Evolutionary conservation across 23 tunicate species (phyloP).

Genomic region (Ciona savignyi): DNA sequence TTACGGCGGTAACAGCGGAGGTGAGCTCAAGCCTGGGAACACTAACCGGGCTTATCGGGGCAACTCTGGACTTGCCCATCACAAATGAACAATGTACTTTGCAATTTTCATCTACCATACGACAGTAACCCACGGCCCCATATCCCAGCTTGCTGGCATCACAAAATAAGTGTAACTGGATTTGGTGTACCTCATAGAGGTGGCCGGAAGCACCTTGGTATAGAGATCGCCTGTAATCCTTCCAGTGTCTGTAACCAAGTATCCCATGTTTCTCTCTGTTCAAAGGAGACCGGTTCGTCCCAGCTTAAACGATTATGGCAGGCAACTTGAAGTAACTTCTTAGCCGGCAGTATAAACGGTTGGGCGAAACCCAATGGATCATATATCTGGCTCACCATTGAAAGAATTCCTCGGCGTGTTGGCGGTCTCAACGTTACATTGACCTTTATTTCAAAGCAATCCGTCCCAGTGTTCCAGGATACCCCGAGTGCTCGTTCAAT

Average conservation of each 20-base stretch:
- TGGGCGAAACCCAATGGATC: conserved; percentile 29
- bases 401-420: conserved; percentile 33
- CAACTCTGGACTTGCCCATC: background rate
- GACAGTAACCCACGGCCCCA: conserved; percentile 29
- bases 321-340: conserved; percentile 9
- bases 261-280: conserved; percentile 2
- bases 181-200: conserved; percentile 3
- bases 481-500: conserved; percentile 12
- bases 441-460: conserved; percentile 12
- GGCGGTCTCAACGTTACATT: conserved; percentile 9
- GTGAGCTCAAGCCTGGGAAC: conserved; percentile 1
- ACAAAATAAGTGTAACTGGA: conserved; percentile 11
- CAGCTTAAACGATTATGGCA: conserved; percentile 7
- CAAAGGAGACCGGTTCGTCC: conserved; percentile 16
- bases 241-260: conserved; percentile 11
- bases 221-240: too few species aligned
- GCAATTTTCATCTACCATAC: conserved; percentile 3
- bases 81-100: too few species aligned
- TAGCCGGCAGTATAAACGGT: conserved; percentile 30
- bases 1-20: too few species aligned
- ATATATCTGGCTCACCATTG: conserved; percentile 18
- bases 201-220: too few species aligned
- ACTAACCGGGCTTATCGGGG: background rate
- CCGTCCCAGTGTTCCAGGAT: too few species aligned
- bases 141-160: conserved; percentile 21